Conservation (phyloP, 2,888 invertebrate genomes). For the Cryptocephalus moraei region DNA sequence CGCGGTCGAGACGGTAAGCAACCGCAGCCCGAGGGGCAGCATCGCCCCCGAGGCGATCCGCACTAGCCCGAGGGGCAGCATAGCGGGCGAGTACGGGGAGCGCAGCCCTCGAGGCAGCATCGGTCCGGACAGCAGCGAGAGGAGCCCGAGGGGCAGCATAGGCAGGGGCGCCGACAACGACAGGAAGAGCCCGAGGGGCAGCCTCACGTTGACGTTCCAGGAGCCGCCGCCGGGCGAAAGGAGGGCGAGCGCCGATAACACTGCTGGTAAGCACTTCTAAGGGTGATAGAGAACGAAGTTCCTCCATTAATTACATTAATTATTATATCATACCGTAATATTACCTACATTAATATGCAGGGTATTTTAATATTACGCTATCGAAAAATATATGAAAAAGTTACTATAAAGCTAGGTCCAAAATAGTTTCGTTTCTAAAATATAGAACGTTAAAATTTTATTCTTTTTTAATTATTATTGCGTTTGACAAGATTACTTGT, state of each 20-base stretch:
- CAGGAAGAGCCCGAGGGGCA: slow-evolving; percentile 47
- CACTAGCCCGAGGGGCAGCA: slow-evolving; percentile 50
- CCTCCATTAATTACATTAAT: no score
- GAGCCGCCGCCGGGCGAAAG: slow-evolving; percentile 48
- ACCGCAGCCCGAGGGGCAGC: slow-evolving; percentile 41
- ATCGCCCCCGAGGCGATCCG: slow-evolving; percentile 43
- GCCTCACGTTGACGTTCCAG: slow-evolving; percentile 51
- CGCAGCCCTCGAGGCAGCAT: slow-evolving; percentile 50
- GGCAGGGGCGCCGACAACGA: slow-evolving; percentile 44
- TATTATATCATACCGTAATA: no score
- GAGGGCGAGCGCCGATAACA: slow-evolving; percentile 50
- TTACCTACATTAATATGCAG: no score
- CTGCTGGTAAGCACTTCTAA: slow-evolving; percentile 37
- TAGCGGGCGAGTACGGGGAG: slow-evolving; percentile 32
- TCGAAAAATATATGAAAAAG: no score
- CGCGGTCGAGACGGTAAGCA: slow-evolving; percentile 37
- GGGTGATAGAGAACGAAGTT: no score
- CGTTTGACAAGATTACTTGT: no score
- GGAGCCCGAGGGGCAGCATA: slow-evolving; percentile 53
- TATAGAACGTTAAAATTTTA: no score
- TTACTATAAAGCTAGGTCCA: no score
- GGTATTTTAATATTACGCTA: no score
- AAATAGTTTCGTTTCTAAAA: no score
- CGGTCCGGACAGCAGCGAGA: slow-evolving; percentile 43
- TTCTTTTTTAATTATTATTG: no score